Evolutionary conservation across 2,888 invertebrate genomes (phyloP), one percentile per base, ranked within the genome.

Genomic region (Pseudococcus viburni): DNA sequence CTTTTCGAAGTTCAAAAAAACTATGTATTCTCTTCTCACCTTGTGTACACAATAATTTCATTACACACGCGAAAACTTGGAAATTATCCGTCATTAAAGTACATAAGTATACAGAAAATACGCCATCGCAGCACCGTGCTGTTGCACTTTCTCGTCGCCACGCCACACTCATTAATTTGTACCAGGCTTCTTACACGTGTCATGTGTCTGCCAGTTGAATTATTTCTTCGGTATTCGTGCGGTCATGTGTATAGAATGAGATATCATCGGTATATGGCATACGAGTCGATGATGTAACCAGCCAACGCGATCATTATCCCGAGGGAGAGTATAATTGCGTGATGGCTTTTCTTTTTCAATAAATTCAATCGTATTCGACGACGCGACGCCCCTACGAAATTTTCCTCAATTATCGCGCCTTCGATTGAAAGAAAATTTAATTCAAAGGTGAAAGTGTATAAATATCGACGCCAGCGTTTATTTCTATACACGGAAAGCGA

Each of bases 151-250:
- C 68, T 68, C 68, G 19, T 73, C 33, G 73, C 33, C 73, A 15
- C 33, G 17, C 33, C 15, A 64, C 64, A 33, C 33, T 73, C 73
- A 73, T 73, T 73, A 73, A 73, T 73, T 73, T 73, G 73, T 73
- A 73, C 73, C 68, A 33, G 73, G 73, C 73, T 73, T 73, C 73
- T 73, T 73, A 73, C 73, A 73, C 73, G 73, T 73, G 73, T 73
- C 73, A 73, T 73, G 73, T 73, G 73, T 73, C 73, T 73, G 33
- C 73, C 33, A 73, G 73, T 73, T 73, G 73, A 73, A 73, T 73
- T 73, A 73, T 73, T 73, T 73, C 73, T 26, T 33, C 33, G 73
- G 73, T 33, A 33, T 73, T 73, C 73, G 73, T 33, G 73, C 17
- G 73, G 73, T 73, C 33, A 73, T 73, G 33, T 73, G 73, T 73